Base-by-base conservation (phyloP, 2,888 invertebrate genomes). In the Acrobasis repandana region DNA sequence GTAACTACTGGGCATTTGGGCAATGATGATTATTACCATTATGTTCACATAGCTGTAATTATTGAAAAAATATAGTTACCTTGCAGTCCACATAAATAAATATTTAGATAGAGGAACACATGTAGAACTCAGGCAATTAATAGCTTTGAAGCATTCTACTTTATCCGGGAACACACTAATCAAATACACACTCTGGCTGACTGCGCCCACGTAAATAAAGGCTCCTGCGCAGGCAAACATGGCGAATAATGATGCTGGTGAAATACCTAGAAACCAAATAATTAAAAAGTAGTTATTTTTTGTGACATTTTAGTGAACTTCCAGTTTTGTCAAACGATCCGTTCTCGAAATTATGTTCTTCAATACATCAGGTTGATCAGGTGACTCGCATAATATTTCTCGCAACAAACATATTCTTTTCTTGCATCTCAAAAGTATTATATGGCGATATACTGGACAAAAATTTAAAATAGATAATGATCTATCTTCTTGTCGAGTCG, bases 41-140 rank as follows among this genome's bases (percentile, higher is more conserved):
- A 15, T 15, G n/a, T n/a, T 16, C 15, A 58, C n/a, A 57, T 47
- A 34, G 16, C 15, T 36, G 11, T 33, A 49, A 16, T 34, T 10
- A 50, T 38, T 14, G 56, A 16, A 18, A 59, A 20, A 43, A 15
- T 36, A 28, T 15, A n/a, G 59, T 67, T 64, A 85, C 85, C 82
- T 79, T 0, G 83, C 72, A n/a, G 70, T 72, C 78, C 75, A 81
- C 80, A 86, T 82, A 52, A 86, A 86, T 6, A 85, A 66, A 59
- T 75, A 83, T 65, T 82, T 85, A 0, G 85, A 83, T 0, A 85
- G 60, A 0, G 85, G 85, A n/a, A 86, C 79, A 20, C 67, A 73
- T 1, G 83, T 77, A 0, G 81, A 73, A 57, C 83, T 85, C 47
- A 82, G 62, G 63, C 85, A 86, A 65, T 85, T 83, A 14, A 85